These are phyloP conservation scores for Cerceris ruficornis DNA, from an alignment of 2,888 invertebrate species.

Conservation along the genomic window DNA sequence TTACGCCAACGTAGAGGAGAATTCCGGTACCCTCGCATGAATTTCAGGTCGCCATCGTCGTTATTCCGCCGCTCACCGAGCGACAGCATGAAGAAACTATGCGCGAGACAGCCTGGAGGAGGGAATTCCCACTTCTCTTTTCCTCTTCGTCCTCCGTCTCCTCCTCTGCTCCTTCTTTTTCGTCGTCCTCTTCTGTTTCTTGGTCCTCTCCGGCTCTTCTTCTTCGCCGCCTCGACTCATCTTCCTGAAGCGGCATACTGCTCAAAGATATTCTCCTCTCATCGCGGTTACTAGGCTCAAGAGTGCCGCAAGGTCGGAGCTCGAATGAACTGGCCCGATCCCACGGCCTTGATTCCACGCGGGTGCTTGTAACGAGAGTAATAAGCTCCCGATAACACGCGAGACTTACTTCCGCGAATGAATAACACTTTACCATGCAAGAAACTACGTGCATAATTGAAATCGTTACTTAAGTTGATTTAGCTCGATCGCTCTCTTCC, in stretches of 20 bases:
- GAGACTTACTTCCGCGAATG: conserved; percentile 47
- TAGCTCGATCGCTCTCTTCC: conserved; percentile 8
- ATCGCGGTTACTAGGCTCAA: conserved; percentile 67
- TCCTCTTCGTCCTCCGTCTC: not conserved
- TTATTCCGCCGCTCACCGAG: conserved; percentile 15
- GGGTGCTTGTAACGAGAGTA: conserved; percentile 54
- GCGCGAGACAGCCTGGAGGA: conserved; percentile 7
- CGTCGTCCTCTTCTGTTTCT: conserved; percentile 2
- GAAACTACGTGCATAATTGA: conserved; percentile 35
- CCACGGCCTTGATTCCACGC: conserved; percentile 68
- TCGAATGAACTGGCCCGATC: conserved; percentile 62
- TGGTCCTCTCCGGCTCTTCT: not conserved
- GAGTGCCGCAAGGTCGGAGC: conserved; percentile 68
- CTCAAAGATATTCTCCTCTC: conserved; percentile 40
- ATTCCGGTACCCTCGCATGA: conserved; percentile 33
- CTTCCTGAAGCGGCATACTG: conserved; percentile 9
- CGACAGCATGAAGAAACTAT: conserved; percentile 29
- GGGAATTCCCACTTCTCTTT: conserved; percentile 4
- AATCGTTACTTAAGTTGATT: conserved; percentile 38
- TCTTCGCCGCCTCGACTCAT: no score
- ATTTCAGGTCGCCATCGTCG: conserved; percentile 38
- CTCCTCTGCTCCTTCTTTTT: not conserved
- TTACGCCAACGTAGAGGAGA: conserved; percentile 3
- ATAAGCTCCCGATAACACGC: conserved; percentile 46
- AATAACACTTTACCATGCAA: not conserved